These are phyloP conservation scores for Anorthoa munda DNA, from an alignment of 2,888 invertebrate genomes.

Conservation along the genomic window DNA sequence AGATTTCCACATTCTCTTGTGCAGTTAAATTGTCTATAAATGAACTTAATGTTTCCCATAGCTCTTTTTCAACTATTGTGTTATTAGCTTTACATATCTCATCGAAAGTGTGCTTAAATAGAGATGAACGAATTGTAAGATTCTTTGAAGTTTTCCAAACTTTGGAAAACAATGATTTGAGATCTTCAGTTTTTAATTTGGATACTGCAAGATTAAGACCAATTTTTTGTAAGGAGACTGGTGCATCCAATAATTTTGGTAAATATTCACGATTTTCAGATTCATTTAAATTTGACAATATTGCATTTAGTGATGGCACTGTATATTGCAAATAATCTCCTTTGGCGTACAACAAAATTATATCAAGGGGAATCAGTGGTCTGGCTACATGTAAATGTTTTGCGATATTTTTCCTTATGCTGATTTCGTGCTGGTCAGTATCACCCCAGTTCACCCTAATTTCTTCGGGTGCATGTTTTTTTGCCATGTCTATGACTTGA, in stretches of 20 bases:
- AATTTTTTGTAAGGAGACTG: slow-evolving; percentile 78
- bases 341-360: slow-evolving; percentile 78
- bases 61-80: slow-evolving; percentile 55
- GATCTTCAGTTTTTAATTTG: slow-evolving; percentile 72
- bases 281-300: slow-evolving; percentile 75
- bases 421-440: slow-evolving; percentile 72
- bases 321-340: slow-evolving; percentile 82
- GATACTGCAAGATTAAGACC: slow-evolving; percentile 73
- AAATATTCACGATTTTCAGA: slow-evolving; percentile 68
- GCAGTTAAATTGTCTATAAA: slow-evolving; percentile 75
- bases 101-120: slow-evolving; percentile 72
- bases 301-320: slow-evolving; percentile 76
- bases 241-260: slow-evolving; percentile 72
- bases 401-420: slow-evolving; percentile 77
- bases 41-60: slow-evolving; percentile 72
- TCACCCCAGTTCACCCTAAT: slow-evolving; percentile 79
- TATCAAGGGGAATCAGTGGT: slow-evolving; percentile 74
- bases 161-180: slow-evolving; percentile 69
- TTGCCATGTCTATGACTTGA: slow-evolving; percentile 70
- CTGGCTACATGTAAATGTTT: slow-evolving; percentile 79
- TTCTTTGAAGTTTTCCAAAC: slow-evolving; percentile 77
- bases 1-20: slow-evolving; percentile 75
- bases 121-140: slow-evolving; percentile 71
- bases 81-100: slow-evolving; percentile 71
- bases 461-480: slow-evolving; percentile 75